Evolutionary conservation across 2,888 invertebrate species (phyloP).

Genomic region (Eupithecia centaureata): DNA sequence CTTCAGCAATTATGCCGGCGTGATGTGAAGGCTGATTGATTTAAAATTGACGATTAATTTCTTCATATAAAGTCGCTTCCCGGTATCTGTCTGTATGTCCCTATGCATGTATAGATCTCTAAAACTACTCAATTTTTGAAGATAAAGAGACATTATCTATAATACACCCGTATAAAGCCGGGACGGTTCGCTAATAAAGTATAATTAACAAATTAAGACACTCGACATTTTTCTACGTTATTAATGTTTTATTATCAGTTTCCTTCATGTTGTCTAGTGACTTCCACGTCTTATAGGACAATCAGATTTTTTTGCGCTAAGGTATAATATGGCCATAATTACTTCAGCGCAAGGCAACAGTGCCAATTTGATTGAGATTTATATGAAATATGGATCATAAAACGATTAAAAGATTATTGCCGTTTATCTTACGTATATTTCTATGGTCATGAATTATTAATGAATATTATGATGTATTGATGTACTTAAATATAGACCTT

Average conservation of each 20-base stretch:
- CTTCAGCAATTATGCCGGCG: neutral
- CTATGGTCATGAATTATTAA: constrained; percentile 15
- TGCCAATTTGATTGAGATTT: neutral
- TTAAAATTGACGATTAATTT: neutral
- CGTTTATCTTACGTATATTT: constrained; percentile 9
- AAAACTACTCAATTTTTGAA: too few relatives aligned
- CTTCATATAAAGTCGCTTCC: too few relatives aligned
- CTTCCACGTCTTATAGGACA: neutral
- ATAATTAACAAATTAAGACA: too few relatives aligned
- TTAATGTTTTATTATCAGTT: too few relatives aligned
- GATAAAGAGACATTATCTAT: too few relatives aligned
- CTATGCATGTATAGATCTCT: too few relatives aligned
- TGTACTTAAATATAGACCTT: constrained; percentile 4
- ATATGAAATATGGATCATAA: constrained; percentile 15
- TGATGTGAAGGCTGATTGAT: neutral
- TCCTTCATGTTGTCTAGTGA: too few relatives aligned
- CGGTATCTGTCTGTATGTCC: too few relatives aligned
- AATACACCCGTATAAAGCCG: too few relatives aligned
- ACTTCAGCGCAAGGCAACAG: neutral
- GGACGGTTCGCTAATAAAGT: too few relatives aligned
- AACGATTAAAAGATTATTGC: constrained; percentile 12
- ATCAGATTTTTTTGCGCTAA: neutral
- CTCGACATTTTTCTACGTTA: neutral
- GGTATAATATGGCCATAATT: neutral
- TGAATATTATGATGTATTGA: too few relatives aligned